Evolutionary conservation across 1,140 invertebrate genomes (phyloP), one percentile per base, ranked within the genome.

Genomic region (Heliothis subflexa): DNA sequence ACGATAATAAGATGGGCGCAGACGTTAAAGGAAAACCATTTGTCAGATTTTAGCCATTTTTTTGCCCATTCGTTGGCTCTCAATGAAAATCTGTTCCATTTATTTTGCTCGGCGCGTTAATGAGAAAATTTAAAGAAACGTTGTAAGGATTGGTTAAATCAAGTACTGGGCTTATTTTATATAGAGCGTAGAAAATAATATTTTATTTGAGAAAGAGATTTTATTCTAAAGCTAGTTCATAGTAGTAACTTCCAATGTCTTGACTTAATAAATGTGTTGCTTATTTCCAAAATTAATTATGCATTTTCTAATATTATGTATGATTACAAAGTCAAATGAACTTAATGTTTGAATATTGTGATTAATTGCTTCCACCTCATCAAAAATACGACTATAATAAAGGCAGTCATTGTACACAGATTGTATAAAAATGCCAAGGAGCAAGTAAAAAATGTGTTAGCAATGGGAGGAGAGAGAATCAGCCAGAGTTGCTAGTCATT

Each of bases 11-110:
- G 93, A 94, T 94, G 92, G 91, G 91, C 86, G 91, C 92, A 93
- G 93, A 93, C 92, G 92, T 93, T 93, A 94, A 94, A 93, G 91
- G 92, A 94, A 94, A 93, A 85, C 89, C 90, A 94, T 94, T 94
- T 94, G 92, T 94, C 91, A 94, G 91, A 86, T 93, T 93, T 93
- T 89, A 86, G 89, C 85, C 88, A 91, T 92, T 93, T 94, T 88
- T 94, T 94, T 91, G 83, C 85, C 87, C 86, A 91, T 92, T 93
- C 89, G 85, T 86, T 91, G 78, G 83, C 83, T 72, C 87, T 90
- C 86, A 88, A 86, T 90, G 87, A 91, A 90, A 94, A 94, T 92
- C 92, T 93, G 93, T 92, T 94, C 87, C 89, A 93, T 92, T 93
- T 89, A 92, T 94, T 91, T 91, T 89, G 72, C 78, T 82, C 74